These are phyloP conservation scores for Redunca redunca DNA, from an alignment of 2,113 vertebrate genomes.

Conservation along the genomic window DNA sequence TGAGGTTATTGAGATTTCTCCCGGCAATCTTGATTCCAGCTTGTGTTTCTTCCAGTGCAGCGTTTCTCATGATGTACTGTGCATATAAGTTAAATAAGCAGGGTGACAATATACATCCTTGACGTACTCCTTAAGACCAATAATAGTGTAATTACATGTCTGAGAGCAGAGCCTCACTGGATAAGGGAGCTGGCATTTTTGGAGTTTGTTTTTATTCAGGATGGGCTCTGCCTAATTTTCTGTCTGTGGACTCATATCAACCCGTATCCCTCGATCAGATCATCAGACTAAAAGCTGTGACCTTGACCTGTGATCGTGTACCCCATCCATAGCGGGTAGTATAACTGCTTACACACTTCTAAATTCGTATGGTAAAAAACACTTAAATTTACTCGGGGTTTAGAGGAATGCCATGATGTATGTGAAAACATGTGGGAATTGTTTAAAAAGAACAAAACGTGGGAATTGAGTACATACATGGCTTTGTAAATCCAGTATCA, in stretches of 20 bases:
- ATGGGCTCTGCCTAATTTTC: background rate
- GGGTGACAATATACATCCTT: too few relatives aligned
- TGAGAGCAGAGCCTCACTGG: background rate
- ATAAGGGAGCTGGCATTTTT: background rate
- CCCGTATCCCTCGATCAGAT: background rate
- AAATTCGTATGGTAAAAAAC: background rate
- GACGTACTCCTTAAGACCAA: background rate
- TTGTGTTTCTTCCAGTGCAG: too few relatives aligned
- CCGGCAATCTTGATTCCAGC: too few relatives aligned
- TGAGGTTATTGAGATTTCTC: too few relatives aligned
- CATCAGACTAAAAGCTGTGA: background rate
- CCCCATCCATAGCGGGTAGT: background rate
- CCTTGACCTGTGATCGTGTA: background rate
- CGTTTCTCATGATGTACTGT: too few relatives aligned
- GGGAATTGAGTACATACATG: background rate
- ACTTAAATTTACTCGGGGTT: background rate
- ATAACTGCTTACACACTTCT: background rate
- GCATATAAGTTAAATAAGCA: too few relatives aligned
- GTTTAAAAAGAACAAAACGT: background rate
- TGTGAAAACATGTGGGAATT: background rate
- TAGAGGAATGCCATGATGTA: background rate
- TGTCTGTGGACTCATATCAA: background rate
- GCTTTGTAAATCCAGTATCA: background rate
- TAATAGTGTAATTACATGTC: background rate
- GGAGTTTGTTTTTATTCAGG: background rate